Percentiles rank a stretch among this genome's conserved stretches.
These are phyloP conservation scores for Phymanthus crucifer DNA, from an alignment of 92 coral and sea anemone genomes.

Conservation along the genomic window DNA sequence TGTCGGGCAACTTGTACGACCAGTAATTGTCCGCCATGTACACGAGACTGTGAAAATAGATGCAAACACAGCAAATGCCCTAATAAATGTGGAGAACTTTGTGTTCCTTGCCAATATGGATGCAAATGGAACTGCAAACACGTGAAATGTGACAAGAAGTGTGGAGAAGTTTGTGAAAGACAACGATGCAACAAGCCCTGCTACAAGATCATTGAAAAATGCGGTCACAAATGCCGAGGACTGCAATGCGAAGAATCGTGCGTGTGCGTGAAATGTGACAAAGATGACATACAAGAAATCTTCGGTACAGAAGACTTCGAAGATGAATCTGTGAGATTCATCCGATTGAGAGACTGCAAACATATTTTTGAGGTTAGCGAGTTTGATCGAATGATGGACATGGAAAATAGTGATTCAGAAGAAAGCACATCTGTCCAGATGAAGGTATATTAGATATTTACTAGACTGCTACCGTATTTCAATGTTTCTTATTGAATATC, in stretches of 20 bases:
- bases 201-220: too few relatives aligned
- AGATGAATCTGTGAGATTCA: conserved; percentile 68
- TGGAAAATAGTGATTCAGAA: conserved; percentile 10
- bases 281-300: conserved; percentile 57
- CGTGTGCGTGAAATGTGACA: conserved; percentile 66
- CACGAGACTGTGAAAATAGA: conserved; percentile 42
- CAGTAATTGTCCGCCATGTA: conserved; percentile 86
- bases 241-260: conserved; percentile 58
- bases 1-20: conserved; percentile 56
- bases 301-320: conserved; percentile 65
- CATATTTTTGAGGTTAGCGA: conserved; percentile 81
- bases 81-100: conserved; percentile 50
- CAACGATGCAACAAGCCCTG: conserved; percentile 79
- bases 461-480: too few relatives aligned
- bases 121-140: conserved; percentile 83
- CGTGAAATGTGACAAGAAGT: conserved; percentile 59
- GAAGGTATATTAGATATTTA: conserved; percentile 9
- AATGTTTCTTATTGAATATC: too few relatives aligned
- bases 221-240: too few relatives aligned
- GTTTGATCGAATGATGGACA: conserved; percentile 53
- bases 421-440: conserved; percentile 12
- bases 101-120: conserved; percentile 66
- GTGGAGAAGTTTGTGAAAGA: conserved; percentile 78
- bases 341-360: conserved; percentile 70
- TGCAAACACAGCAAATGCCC: conserved; percentile 70